These are phyloP conservation scores for Eurystomus glaucurus DNA, from an alignment of 2,797 vertebrate genomes.

Conservation along the genomic window DNA sequence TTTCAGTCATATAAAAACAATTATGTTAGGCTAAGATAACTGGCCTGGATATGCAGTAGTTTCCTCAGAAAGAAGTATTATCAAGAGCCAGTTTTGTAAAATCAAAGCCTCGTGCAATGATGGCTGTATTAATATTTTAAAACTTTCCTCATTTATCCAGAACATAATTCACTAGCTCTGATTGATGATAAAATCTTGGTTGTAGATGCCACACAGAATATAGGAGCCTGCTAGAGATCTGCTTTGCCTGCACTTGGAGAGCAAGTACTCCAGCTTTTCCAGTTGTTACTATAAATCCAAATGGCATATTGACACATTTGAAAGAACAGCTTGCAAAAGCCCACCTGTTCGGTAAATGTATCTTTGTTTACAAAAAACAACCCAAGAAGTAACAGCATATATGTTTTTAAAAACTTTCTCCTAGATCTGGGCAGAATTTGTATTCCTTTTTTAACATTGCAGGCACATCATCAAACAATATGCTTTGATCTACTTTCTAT, in stretches of 20 bases:
- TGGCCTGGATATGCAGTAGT: neutral
- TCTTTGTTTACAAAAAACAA: neutral
- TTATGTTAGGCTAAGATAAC: neutral
- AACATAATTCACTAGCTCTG: neutral
- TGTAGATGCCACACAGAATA: neutral
- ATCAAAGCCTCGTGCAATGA: slow-evolving; percentile 1
- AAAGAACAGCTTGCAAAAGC: neutral
- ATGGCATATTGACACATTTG: neutral
- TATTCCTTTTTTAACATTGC: neutral
- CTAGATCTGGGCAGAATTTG: neutral
- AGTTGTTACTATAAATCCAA: neutral
- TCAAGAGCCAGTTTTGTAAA: slow-evolving; percentile 28
- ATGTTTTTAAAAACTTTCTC: neutral
- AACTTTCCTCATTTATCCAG: slow-evolving; percentile 45
- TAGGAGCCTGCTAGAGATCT: neutral
- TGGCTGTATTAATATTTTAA: slow-evolving; percentile 52
- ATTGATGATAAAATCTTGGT: neutral
- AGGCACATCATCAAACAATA: neutral
- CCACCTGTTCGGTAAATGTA: neutral
- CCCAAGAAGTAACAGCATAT: neutral
- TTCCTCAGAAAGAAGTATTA: neutral
- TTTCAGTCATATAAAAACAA: neutral
- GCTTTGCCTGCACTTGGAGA: neutral
- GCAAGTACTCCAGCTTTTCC: neutral
- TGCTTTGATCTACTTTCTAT: neutral